Percentiles rank a stretch among this genome's conserved stretches.
These are phyloP conservation scores for Dicrostonyx torquatus DNA, from an alignment of 2,797 vertebrate species.

Conservation along the genomic window DNA sequence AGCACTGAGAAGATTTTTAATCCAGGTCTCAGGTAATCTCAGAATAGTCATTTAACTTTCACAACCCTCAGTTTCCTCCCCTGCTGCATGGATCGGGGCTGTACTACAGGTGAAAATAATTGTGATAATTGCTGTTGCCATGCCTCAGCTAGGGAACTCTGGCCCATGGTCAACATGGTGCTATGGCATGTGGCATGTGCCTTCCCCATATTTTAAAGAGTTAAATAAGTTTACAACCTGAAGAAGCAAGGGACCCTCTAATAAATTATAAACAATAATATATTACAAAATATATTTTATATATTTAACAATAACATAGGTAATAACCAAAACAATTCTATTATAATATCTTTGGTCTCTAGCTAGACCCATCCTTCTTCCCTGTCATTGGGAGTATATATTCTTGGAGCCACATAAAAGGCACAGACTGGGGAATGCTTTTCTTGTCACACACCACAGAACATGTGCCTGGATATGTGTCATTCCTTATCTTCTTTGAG, in stretches of 20 bases:
- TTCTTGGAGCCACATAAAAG: neutral
- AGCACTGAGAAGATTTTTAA: neutral
- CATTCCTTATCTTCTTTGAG: neutral
- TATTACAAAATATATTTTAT: neutral
- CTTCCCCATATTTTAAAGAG: conserved; percentile 30
- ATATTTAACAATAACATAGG: neutral
- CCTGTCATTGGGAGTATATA: neutral
- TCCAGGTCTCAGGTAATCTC: neutral
- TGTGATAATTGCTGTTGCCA: neutral
- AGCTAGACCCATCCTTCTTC: neutral
- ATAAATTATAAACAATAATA: conserved; percentile 17
- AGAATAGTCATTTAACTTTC: neutral
- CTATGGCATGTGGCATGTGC: neutral
- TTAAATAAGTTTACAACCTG: neutral
- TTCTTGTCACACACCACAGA: neutral
- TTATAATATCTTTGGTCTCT: neutral
- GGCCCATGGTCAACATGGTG: neutral
- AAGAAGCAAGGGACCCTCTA: neutral
- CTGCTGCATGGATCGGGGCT: neutral
- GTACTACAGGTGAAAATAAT: neutral
- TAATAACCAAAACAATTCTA: neutral
- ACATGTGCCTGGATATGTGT: neutral
- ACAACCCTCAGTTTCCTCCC: neutral
- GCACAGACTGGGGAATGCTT: too few relatives aligned
- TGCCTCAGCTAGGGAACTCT: neutral